phyloP scores from a whole-genome alignment of 2,113 vertebrate species.

The Strix uralensis region DNA sequence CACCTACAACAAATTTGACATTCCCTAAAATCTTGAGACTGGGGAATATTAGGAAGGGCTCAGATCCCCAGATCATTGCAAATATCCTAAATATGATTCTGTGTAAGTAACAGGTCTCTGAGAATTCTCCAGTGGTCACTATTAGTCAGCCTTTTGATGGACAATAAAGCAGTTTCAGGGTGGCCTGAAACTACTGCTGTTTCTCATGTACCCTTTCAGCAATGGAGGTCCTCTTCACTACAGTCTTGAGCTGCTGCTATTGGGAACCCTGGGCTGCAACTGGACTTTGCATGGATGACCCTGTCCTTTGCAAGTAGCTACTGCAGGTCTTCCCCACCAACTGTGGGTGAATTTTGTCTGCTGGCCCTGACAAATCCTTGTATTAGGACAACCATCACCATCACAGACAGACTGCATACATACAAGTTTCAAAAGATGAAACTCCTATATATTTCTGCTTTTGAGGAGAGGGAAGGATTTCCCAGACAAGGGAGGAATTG shows the following conservation, averaged over 20 bases:
- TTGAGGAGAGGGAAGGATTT: background rate
- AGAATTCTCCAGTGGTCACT: background rate
- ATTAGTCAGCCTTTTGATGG: background rate
- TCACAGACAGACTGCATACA: background rate
- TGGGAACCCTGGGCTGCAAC: background rate
- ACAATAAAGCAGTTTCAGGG: background rate
- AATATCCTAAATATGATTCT: background rate
- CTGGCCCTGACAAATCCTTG: background rate
- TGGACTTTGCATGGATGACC: accelerated
- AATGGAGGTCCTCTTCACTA: background rate
- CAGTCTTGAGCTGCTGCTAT: background rate
- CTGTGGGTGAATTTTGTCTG: background rate
- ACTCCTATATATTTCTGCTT: background rate
- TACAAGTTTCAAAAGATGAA: background rate
- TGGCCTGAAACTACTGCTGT: background rate
- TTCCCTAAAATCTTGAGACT: background rate
- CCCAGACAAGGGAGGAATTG: background rate
- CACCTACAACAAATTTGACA: background rate
- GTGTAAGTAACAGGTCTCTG: background rate
- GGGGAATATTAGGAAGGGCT: background rate
- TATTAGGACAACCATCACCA: background rate
- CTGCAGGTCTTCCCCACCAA: background rate
- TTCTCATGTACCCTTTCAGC: background rate
- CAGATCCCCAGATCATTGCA: background rate
- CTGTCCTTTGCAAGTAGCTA: background rate